phyloP scores from a whole-genome alignment of 2,888 invertebrate species.

The Agonopterix subpropinquella region DNA sequence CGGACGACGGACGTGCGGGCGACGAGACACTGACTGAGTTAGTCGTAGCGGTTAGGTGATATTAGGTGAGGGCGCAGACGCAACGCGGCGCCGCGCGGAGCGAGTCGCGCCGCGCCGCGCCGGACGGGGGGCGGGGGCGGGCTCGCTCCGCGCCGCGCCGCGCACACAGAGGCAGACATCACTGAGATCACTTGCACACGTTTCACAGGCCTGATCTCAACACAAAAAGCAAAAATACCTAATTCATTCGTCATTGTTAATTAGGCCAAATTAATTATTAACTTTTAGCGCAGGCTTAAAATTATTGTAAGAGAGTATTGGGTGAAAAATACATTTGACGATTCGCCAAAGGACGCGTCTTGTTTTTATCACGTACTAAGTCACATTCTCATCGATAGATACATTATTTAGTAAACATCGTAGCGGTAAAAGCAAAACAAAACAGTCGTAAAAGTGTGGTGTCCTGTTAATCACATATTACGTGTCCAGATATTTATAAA shows the following conservation, averaged over 20 bases:
- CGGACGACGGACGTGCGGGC: constrained; percentile 15
- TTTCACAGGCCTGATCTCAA: constrained; percentile 54
- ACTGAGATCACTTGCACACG: constrained; percentile 50
- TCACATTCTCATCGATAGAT: constrained; percentile 50
- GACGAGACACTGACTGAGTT: constrained; percentile 51
- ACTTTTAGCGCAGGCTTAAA: constrained; percentile 63
- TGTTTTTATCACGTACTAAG: constrained; percentile 44
- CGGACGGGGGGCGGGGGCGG: neutral
- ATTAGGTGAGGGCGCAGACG: constrained; percentile 29
- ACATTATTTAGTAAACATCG: constrained; percentile 70
- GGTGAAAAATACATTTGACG: constrained; percentile 74
- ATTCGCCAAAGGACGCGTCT: constrained; percentile 53
- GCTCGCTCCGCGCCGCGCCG: constrained; percentile 6
- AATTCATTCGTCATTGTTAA: constrained; percentile 51
- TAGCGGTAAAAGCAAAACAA: constrained; percentile 74
- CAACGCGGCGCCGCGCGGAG: constrained; percentile 23
- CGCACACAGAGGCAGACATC: constrained; percentile 17
- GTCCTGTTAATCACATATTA: constrained; percentile 73
- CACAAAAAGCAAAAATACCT: constrained; percentile 63
- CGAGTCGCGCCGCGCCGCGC: neutral
- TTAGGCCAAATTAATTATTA: constrained; percentile 59
- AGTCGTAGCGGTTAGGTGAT: constrained; percentile 63
- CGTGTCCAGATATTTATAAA: constrained; percentile 36
- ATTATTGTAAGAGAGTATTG: constrained; percentile 67
- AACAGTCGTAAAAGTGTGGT: constrained; percentile 62